These are phyloP conservation scores for Apogon hyalosoma DNA, from an alignment of 2,797 vertebrate species.

Conservation along the genomic window DNA sequence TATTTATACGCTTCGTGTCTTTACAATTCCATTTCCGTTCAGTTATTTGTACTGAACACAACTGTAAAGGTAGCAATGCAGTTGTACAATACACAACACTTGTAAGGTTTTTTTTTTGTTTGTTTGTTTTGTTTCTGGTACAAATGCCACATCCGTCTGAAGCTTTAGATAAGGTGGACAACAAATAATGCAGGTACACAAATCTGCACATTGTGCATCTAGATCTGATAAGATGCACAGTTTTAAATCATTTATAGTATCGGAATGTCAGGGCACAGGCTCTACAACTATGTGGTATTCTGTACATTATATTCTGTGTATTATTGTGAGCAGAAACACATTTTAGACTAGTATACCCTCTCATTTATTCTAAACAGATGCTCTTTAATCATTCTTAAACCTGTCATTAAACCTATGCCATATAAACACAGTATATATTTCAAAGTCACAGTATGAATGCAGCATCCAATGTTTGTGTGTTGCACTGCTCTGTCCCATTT, in stretches of 20 bases:
- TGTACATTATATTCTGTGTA: too few relatives aligned
- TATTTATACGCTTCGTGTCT: neutral
- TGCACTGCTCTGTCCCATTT: neutral
- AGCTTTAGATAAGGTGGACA: slow-evolving; percentile 31
- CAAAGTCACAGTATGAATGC: too few relatives aligned
- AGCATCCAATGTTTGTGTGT: neutral
- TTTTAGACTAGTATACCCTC: neutral
- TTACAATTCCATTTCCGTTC: neutral
- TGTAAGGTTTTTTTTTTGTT: neutral
- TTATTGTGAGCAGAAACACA: neutral
- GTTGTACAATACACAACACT: neutral
- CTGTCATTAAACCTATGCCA: slow-evolving; percentile 17
- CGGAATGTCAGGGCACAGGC: neutral
- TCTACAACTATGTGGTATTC: neutral
- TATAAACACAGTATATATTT: neutral
- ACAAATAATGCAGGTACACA: slow-evolving; percentile 1
- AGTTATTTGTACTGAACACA: neutral
- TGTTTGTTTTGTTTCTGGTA: neutral
- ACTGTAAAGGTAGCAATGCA: slow-evolving; percentile 3
- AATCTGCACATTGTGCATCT: slow-evolving; percentile 4
- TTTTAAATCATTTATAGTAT: neutral
- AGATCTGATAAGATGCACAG: neutral
- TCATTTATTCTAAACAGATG: neutral
- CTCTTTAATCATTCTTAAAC: slow-evolving; percentile 7
- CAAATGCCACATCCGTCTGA: slow-evolving; percentile 21